Conservation (phyloP, 2,113 vertebrate genomes). For the Acanthochromis polyacanthus region DNA sequence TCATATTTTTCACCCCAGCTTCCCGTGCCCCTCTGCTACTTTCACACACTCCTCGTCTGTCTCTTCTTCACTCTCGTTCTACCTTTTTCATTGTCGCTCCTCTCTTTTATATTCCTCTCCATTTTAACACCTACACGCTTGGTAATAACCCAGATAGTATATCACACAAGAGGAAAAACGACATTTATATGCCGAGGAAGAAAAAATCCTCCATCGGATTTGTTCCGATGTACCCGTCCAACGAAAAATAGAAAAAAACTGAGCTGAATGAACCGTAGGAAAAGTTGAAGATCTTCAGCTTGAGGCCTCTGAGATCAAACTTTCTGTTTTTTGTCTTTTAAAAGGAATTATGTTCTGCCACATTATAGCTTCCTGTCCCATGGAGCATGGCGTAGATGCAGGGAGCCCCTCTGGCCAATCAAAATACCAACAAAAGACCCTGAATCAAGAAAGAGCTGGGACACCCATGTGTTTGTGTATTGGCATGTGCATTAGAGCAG, state of each 20-base stretch:
- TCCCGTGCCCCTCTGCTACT: constrained; percentile 28
- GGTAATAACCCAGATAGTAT: constrained; percentile 63
- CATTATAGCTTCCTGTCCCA: constrained; percentile 26
- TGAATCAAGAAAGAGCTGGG: constrained; percentile 22
- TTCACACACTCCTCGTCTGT: constrained; percentile 42
- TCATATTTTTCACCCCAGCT: constrained; percentile 39
- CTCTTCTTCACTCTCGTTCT: constrained; percentile 39
- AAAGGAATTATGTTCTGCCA: background rate
- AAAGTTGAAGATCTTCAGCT: constrained; percentile 42
- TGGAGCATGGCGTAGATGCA: constrained; percentile 34
- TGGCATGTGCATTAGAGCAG: constrained; percentile 60
- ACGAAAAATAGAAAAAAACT: constrained; percentile 7
- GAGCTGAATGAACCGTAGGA: constrained; percentile 4
- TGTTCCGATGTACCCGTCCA: background rate
- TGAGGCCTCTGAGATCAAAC: constrained; percentile 9
- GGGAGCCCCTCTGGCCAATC: constrained; percentile 48
- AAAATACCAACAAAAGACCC: constrained; percentile 53
- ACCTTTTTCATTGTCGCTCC: constrained; percentile 42
- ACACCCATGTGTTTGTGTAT: constrained; percentile 39
- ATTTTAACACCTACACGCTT: constrained; percentile 63
- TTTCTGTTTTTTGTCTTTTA: background rate
- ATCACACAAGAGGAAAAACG: constrained; percentile 50
- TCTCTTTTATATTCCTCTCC: constrained; percentile 56
- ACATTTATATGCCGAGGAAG: constrained; percentile 46
- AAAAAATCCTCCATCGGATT: constrained; percentile 18